Percentiles rank a stretch among this genome's conserved stretches.
Evolutionary conservation across 2,888 invertebrate species (phyloP).

Genomic region (Epirrita christyi): DNA sequence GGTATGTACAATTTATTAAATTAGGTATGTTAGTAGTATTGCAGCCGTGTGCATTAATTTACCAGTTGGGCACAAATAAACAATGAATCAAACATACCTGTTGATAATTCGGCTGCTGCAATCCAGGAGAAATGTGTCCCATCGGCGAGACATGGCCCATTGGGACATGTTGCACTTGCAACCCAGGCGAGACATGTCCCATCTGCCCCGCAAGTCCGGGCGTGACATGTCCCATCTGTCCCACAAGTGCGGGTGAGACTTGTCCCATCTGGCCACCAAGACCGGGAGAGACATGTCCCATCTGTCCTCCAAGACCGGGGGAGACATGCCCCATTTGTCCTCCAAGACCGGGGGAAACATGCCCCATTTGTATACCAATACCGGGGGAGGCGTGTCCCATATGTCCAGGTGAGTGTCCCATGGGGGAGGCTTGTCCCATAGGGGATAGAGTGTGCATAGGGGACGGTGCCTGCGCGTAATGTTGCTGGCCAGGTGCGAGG

Average conservation of each 20-base stretch:
- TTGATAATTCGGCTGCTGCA: constrained; percentile 20
- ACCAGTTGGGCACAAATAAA: no score
- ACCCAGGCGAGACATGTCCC: constrained; percentile 2
- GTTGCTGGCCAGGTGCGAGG: constrained; percentile 10
- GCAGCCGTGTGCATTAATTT: no score
- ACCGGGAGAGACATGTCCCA: constrained; percentile 23
- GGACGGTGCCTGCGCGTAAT: constrained; percentile 18
- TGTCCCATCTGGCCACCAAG: neutral
- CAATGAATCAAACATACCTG: constrained; percentile 9
- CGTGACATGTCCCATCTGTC: constrained; percentile 9
- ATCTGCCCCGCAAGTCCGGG: constrained; percentile 4
- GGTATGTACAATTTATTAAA: no score
- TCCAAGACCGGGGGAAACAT: constrained; percentile 14
- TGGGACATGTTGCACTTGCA: constrained; percentile 1
- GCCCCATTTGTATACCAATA: constrained; percentile 11
- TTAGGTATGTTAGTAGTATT: no score
- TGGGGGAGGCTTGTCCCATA: constrained; percentile 32
- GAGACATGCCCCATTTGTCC: constrained; percentile 14
- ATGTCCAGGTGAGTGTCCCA: constrained; percentile 9
- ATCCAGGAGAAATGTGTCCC: constrained; percentile 4
- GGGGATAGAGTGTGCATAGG: constrained; percentile 39
- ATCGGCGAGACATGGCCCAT: constrained; percentile 15
- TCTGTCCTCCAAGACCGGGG: constrained; percentile 7
- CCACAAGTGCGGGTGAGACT: no score
- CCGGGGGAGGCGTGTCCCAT: constrained; percentile 9